Percentiles rank a stretch among this genome's conserved stretches.
phyloP scores from a whole-genome alignment of 2,888 invertebrate genomes.

The Meteorus colon region DNA sequence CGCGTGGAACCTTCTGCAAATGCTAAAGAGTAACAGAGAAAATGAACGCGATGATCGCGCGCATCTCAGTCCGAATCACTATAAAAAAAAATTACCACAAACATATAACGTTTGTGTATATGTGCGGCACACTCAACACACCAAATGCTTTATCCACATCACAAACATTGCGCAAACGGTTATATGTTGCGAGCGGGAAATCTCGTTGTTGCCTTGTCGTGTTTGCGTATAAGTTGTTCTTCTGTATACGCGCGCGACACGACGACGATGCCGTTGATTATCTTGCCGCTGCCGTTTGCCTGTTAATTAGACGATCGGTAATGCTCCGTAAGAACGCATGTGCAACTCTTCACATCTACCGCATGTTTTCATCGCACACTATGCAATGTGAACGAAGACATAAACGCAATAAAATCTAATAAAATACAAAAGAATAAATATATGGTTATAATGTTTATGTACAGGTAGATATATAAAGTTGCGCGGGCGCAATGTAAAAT shows the following conservation, averaged over 20 bases:
- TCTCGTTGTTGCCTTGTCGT: slow-evolving; percentile 8
- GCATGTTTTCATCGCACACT: slow-evolving; percentile 4
- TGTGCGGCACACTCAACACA: not conserved
- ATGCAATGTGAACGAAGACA: not conserved
- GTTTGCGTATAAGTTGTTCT: slow-evolving; percentile 8
- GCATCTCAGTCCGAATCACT: not conserved
- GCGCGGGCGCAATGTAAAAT: slow-evolving; percentile 15
- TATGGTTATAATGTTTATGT: slow-evolving; percentile 14
- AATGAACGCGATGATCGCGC: not conserved
- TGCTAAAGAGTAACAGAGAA: not conserved
- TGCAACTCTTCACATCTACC: not conserved
- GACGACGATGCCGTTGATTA: slow-evolving; percentile 21
- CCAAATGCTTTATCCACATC: not conserved
- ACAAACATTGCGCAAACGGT: not conserved
- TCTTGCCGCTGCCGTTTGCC: slow-evolving; percentile 3
- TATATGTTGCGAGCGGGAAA: not conserved
- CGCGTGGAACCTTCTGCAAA: not conserved
- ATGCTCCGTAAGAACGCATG: not conserved
- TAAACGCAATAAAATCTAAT: slow-evolving; percentile 1
- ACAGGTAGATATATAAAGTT: slow-evolving; percentile 10
- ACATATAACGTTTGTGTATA: not conserved
- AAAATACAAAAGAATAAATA: not conserved
- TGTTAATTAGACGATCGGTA: slow-evolving; percentile 29
- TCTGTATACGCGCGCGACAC: not conserved
- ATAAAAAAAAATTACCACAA: not conserved